These are phyloP conservation scores for Ophthalmolycus amberensis DNA, from an alignment of 2,113 vertebrate genomes.

Conservation along the genomic window DNA sequence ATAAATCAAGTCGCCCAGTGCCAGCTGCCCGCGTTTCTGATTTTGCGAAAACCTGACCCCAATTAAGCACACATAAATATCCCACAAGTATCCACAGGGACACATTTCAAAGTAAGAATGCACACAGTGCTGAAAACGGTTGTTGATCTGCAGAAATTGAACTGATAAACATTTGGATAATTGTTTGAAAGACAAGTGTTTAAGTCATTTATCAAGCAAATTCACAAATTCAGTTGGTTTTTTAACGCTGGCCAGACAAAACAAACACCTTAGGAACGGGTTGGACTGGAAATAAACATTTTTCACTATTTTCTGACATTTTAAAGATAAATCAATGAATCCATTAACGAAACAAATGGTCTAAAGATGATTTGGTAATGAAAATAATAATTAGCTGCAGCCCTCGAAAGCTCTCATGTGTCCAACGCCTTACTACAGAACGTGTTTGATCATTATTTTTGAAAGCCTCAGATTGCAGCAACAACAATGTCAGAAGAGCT, in stretches of 20 bases:
- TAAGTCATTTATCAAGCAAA: neutral
- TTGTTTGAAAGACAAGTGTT: neutral
- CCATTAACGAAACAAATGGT: neutral
- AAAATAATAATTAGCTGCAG: neutral
- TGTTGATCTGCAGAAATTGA: neutral
- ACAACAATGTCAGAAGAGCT: constrained; percentile 10
- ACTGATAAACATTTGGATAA: neutral
- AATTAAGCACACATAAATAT: constrained; percentile 57
- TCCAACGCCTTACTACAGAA: neutral
- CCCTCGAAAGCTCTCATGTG: neutral
- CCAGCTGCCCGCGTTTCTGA: constrained; percentile 37
- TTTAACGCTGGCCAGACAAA: neutral
- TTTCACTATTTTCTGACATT: neutral
- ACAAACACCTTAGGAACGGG: too few relatives aligned
- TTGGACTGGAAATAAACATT: neutral
- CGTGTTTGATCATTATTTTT: neutral
- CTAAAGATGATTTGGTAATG: neutral
- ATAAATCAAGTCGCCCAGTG: constrained; percentile 73
- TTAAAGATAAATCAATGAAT: neutral
- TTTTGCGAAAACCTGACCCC: constrained; percentile 43
- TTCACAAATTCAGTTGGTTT: neutral
- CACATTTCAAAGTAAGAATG: constrained; percentile 4
- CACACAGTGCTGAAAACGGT: neutral
- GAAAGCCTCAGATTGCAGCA: constrained; percentile 11
- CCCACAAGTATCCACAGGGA: neutral